A percentile compares a stretch with the other conserved stretches of the same genome.
phyloP scores from a whole-genome alignment of 2,797 vertebrate genomes.

The Scomberomorus guttatus region DNA sequence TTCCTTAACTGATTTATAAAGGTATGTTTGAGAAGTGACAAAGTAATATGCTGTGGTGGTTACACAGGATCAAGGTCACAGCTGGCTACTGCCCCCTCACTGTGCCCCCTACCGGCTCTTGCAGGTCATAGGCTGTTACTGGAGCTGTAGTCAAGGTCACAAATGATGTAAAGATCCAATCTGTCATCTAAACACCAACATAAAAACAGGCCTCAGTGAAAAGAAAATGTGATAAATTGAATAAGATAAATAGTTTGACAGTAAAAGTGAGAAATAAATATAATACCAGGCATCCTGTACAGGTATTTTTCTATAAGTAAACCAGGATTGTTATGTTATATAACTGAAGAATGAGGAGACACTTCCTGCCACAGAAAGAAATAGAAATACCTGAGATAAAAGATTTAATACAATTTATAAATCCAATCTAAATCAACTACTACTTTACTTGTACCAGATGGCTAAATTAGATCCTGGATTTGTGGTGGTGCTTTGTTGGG shows the following conservation, averaged over 20 bases:
- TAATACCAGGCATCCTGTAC: not conserved
- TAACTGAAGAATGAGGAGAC: not conserved
- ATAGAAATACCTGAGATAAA: not conserved
- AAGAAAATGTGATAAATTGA: not conserved
- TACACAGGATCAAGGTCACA: slow-evolving; percentile 45
- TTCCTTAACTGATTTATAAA: slow-evolving; percentile 25
- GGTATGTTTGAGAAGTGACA: slow-evolving; percentile 20
- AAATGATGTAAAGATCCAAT: slow-evolving; percentile 13
- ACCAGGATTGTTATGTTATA: not conserved
- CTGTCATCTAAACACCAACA: not conserved
- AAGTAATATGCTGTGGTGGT: slow-evolving; percentile 9
- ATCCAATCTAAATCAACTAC: not conserved
- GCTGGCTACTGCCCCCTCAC: slow-evolving; percentile 2
- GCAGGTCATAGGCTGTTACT: not conserved
- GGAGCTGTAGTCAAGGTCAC: slow-evolving; percentile 7
- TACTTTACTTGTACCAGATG: not conserved
- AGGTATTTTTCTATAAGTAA: not conserved
- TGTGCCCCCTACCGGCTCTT: not conserved
- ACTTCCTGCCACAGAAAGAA: not conserved
- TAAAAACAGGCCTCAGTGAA: no score
- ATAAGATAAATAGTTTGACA: not conserved
- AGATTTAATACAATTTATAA: not conserved
- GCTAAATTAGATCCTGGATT: not conserved
- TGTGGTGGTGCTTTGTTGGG: not conserved
- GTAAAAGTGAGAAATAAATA: not conserved